These are phyloP conservation scores for Scomber colias DNA, from an alignment of 2,113 vertebrate genomes.

Conservation along the genomic window DNA sequence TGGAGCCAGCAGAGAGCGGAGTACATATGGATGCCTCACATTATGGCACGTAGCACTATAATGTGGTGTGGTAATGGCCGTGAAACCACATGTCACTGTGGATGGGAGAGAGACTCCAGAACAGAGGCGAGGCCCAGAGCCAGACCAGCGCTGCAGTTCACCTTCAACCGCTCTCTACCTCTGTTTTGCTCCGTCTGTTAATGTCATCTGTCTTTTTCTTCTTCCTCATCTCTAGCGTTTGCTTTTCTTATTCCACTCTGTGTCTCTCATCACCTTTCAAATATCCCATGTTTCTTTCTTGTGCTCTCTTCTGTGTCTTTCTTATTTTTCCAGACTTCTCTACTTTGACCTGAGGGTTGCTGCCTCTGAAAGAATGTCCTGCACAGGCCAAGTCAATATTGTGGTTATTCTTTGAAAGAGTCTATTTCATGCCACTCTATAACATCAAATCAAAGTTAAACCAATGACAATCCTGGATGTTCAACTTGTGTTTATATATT, in stretches of 20 bases:
- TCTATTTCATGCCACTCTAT: slow-evolving; percentile 68
- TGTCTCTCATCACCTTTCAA: slow-evolving; percentile 57
- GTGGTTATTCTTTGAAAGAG: slow-evolving; percentile 75
- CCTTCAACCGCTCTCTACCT: slow-evolving; percentile 68
- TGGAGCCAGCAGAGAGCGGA: slow-evolving; percentile 75
- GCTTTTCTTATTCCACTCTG: slow-evolving; percentile 49
- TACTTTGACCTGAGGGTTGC: slow-evolving; percentile 56
- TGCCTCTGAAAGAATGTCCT: slow-evolving; percentile 70
- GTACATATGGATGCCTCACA: slow-evolving; percentile 77
- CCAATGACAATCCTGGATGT: slow-evolving; percentile 47
- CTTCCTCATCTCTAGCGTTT: slow-evolving; percentile 32
- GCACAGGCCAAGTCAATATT: slow-evolving; percentile 61
- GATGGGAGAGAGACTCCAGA: slow-evolving; percentile 73
- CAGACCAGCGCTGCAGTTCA: slow-evolving; percentile 70
- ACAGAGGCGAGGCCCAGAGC: slow-evolving; percentile 71
- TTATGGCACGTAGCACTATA: slow-evolving; percentile 74
- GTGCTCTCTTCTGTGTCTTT: slow-evolving; percentile 39
- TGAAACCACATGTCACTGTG: slow-evolving; percentile 81
- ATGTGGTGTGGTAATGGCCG: slow-evolving; percentile 76
- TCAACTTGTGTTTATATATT: slow-evolving; percentile 39
- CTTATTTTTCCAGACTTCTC: slow-evolving; percentile 66
- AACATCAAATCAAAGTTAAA: slow-evolving; percentile 63
- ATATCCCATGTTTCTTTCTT: slow-evolving; percentile 62
- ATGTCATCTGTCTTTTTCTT: slow-evolving; percentile 52
- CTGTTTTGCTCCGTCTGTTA: slow-evolving; percentile 65